Evolutionary conservation across 2,797 vertebrate genomes (phyloP).

Genomic region (Sebastes cheni): DNA sequence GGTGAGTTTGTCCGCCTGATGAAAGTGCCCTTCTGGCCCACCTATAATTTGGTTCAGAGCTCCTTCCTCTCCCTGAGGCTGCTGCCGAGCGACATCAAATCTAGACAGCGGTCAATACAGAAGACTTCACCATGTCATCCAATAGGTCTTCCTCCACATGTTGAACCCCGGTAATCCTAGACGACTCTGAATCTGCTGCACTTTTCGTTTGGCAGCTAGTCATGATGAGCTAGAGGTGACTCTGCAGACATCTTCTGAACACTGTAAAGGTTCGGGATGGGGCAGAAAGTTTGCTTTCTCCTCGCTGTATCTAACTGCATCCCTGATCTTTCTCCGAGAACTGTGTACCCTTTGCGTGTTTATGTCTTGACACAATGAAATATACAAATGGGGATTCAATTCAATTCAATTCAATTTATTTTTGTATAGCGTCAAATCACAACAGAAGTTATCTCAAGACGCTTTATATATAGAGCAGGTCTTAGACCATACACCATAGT

Average conservation of each 20-base stretch:
- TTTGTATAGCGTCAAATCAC: no score
- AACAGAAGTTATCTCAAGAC: no score
- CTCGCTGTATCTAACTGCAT: not conserved
- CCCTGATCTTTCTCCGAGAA: not conserved
- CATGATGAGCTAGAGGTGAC: not conserved
- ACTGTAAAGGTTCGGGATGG: not conserved
- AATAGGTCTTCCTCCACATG: slow-evolving; percentile 10
- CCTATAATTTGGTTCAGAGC: slow-evolving; percentile 43
- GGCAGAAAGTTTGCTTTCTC: not conserved
- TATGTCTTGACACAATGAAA: not conserved
- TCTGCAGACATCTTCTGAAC: not conserved
- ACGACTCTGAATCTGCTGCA: not conserved
- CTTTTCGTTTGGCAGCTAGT: slow-evolving; percentile 20
- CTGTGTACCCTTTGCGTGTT: not conserved
- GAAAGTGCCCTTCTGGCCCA: slow-evolving; percentile 57
- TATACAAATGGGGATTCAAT: not conserved
- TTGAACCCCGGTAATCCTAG: slow-evolving; percentile 30
- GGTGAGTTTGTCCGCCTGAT: slow-evolving; percentile 47
- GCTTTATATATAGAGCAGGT: no score
- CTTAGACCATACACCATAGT: no score
- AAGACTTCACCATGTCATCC: slow-evolving; percentile 26
- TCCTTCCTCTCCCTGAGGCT: not conserved
- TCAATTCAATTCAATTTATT: no score
- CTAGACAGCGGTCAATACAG: slow-evolving; percentile 18
- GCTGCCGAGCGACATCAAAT: slow-evolving; percentile 16